Evolutionary conservation across 2,797 vertebrate species (phyloP).

Genomic region (Cirrhinus molitorella): DNA sequence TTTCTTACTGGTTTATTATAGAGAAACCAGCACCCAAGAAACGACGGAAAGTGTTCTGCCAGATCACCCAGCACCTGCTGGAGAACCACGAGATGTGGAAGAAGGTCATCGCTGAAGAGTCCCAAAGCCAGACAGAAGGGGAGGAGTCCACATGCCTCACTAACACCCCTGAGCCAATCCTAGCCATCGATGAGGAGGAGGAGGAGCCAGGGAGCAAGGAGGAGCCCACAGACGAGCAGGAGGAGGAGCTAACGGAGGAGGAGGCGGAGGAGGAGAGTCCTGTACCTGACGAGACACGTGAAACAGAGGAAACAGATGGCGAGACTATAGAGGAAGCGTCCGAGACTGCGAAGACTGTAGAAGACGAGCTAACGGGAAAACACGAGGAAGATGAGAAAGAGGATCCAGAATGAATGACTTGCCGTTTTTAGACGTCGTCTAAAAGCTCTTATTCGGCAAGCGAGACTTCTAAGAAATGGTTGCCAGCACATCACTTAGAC

Average conservation of each 20-base stretch:
- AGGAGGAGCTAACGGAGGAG: conserved; percentile 33
- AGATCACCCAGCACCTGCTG: conserved; percentile 94
- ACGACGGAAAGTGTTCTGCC: conserved; percentile 93
- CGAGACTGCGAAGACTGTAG: conserved; percentile 65
- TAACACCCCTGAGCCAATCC: conserved; percentile 87
- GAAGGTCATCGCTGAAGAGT: conserved; percentile 91
- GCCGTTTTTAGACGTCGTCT: conserved; percentile 71
- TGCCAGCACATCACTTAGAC: conserved; percentile 98
- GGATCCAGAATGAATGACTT: conserved; percentile 69
- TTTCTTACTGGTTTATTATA: conserved; percentile 48
- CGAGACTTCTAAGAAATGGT: conserved; percentile 77
- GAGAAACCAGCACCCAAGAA: conserved; percentile 80
- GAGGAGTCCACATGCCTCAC: conserved; percentile 74
- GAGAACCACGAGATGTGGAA: conserved; percentile 99
- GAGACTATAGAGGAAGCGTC: conserved; percentile 54
- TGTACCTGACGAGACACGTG: conserved; percentile 5
- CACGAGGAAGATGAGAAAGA: conserved; percentile 66
- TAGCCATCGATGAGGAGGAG: conserved; percentile 93
- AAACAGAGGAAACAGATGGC: conserved; percentile 17
- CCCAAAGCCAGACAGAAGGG: conserved; percentile 76
- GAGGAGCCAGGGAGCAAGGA: conserved; percentile 87
- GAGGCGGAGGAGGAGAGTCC: conserved; percentile 29
- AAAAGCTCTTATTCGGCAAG: conserved; percentile 71
- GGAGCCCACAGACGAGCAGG: conserved; percentile 70
- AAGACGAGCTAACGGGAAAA: conserved; percentile 65